These are phyloP conservation scores for Heliocidaris tuberculata DNA, from an alignment of 35 echinoderm and acorn worm species.

Conservation along the genomic window DNA sequence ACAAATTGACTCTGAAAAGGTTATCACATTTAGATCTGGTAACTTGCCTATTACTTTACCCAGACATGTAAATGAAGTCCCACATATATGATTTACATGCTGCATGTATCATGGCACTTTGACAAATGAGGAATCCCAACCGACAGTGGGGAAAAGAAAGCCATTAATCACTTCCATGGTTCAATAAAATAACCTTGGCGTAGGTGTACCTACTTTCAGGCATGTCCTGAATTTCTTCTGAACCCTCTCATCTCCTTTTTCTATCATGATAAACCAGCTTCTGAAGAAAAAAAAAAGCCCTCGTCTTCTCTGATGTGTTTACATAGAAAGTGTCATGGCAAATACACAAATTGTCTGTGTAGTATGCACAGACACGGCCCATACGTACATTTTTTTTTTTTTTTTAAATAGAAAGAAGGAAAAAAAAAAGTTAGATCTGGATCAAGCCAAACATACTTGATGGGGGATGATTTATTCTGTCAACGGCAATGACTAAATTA, in stretches of 20 bases:
- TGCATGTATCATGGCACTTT: neutral
- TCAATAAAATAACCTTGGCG: conserved; percentile 8
- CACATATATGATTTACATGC: neutral
- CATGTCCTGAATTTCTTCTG: neutral
- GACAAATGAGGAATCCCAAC: neutral
- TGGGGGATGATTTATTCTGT: conserved; percentile 24
- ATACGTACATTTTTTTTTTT: neutral
- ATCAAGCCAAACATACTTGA: conserved; percentile 31
- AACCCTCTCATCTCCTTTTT: neutral
- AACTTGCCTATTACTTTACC: neutral
- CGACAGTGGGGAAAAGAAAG: neutral
- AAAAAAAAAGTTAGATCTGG: neutral
- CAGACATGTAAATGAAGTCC: neutral
- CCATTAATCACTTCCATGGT: neutral
- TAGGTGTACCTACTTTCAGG: neutral
- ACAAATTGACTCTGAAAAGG: too few relatives aligned
- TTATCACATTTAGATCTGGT: neutral
- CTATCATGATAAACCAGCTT: neutral
- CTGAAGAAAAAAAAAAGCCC: neutral
- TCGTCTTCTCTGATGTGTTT: neutral
- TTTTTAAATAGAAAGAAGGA: neutral
- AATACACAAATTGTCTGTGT: conserved; percentile 3
- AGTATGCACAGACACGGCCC: neutral
- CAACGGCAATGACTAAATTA: conserved; percentile 6
- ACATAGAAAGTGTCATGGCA: neutral